These are phyloP conservation scores for Cistogaster globosa DNA, from an alignment of 2,888 invertebrate genomes.

Conservation along the genomic window DNA sequence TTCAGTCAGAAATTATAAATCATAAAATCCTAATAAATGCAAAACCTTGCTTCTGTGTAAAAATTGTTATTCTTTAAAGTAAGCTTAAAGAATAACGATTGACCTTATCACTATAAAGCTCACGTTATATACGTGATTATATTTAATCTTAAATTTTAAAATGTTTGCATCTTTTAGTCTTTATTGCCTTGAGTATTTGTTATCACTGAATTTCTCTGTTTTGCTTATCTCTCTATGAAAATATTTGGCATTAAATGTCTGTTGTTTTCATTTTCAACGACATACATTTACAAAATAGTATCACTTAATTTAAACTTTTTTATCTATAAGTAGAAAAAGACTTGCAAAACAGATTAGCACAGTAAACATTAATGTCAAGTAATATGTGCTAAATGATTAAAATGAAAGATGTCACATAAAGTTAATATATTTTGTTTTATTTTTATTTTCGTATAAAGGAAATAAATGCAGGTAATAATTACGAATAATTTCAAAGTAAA, in stretches of 20 bases:
- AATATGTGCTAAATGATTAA: conserved; percentile 36
- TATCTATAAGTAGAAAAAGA: conserved; percentile 38
- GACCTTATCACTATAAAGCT: not conserved
- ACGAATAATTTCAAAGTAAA: conserved; percentile 11
- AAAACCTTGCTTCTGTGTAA: too few species aligned
- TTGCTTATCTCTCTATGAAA: conserved; percentile 46
- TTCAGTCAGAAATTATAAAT: too few species aligned
- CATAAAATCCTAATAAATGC: too few species aligned
- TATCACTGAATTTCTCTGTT: conserved; percentile 51
- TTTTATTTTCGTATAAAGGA: not conserved
- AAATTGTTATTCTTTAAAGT: too few species aligned
- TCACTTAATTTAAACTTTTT: not conserved
- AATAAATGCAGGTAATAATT: conserved; percentile 12
- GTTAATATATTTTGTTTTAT: not conserved
- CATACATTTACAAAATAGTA: conserved; percentile 1
- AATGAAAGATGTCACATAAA: conserved; percentile 16
- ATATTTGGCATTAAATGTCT: conserved; percentile 51
- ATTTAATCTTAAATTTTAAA: conserved; percentile 20
- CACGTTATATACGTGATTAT: conserved; percentile 29
- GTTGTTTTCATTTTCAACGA: conserved; percentile 9
- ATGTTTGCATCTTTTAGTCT: conserved; percentile 19
- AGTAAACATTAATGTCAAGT: conserved; percentile 36
- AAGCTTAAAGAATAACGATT: too few species aligned
- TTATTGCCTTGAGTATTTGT: conserved; percentile 16
- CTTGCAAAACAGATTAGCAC: conserved; percentile 13